Conservation (phyloP, 2,797 vertebrate species). For the Phataginus tetradactyla region DNA sequence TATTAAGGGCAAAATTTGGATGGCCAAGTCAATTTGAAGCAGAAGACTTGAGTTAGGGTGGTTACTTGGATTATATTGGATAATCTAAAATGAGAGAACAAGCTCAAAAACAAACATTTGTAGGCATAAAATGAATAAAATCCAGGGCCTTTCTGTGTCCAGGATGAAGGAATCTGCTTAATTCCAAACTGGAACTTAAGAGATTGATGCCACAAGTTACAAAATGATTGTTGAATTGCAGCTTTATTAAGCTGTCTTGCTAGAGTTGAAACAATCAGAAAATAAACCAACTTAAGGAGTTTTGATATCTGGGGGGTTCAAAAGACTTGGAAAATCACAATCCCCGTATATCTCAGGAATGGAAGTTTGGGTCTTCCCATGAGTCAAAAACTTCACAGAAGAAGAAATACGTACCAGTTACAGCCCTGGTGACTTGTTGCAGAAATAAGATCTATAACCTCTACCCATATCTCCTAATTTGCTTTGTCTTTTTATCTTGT, state of each 20-base stretch:
- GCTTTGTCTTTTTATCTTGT: background rate
- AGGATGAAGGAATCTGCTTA: background rate
- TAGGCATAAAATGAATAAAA: background rate
- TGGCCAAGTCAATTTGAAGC: background rate
- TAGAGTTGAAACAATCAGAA: background rate
- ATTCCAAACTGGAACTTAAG: background rate
- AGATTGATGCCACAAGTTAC: background rate
- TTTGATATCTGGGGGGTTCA: background rate
- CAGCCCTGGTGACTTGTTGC: background rate
- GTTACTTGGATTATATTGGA: background rate
- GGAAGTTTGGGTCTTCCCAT: background rate
- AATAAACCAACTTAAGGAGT: background rate
- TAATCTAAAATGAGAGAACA: background rate
- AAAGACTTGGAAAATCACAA: background rate
- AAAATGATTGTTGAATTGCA: background rate
- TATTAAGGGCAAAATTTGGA: background rate
- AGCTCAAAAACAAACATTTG: background rate
- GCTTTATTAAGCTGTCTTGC: background rate
- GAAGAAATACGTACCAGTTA: background rate
- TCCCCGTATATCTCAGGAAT: background rate
- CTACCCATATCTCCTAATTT: background rate
- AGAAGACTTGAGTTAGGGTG: background rate
- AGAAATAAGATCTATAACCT: background rate
- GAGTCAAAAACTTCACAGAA: slow-evolving; percentile 10
- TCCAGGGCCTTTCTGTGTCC: background rate